Conservation (phyloP, 1,140 invertebrate species). For the Rhagoletis pomonella region DNA sequence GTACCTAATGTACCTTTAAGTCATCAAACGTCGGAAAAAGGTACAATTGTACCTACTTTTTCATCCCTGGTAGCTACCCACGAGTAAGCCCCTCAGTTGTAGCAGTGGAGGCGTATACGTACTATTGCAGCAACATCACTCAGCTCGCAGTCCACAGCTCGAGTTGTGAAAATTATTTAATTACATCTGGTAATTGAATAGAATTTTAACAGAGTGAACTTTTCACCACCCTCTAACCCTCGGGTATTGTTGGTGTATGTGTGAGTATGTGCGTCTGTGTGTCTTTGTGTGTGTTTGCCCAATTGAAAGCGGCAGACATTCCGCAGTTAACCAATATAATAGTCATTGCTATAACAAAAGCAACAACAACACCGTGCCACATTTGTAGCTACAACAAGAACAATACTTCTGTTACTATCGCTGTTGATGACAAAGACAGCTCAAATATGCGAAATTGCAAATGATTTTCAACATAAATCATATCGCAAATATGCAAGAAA, state of each 20-base stretch:
- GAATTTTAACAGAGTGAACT: slow-evolving; percentile 16
- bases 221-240: no score
- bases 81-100: no score
- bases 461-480: slow-evolving; percentile 28
- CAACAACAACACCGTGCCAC: not conserved
- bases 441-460: slow-evolving; percentile 34
- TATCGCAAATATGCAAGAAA: slow-evolving; percentile 32
- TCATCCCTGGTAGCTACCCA: no score
- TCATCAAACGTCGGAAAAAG: no score
- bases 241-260: not conserved
- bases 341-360: not conserved
- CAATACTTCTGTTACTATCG: not conserved
- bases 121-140: not conserved
- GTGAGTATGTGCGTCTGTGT: not conserved
- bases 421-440: slow-evolving; percentile 3
- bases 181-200: slow-evolving; percentile 51
- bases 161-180: slow-evolving; percentile 44
- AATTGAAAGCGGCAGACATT: not conserved
- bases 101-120: not conserved
- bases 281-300: not conserved
- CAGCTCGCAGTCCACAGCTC: not conserved
- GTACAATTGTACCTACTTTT: no score
- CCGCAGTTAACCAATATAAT: slow-evolving; percentile 5
- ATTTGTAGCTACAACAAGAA: not conserved
- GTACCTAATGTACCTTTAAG: no score